Percentiles rank a stretch among this genome's conserved stretches.
These are phyloP conservation scores for Polypterus senegalus DNA, from an alignment of 2,113 vertebrate genomes.

Conservation along the genomic window DNA sequence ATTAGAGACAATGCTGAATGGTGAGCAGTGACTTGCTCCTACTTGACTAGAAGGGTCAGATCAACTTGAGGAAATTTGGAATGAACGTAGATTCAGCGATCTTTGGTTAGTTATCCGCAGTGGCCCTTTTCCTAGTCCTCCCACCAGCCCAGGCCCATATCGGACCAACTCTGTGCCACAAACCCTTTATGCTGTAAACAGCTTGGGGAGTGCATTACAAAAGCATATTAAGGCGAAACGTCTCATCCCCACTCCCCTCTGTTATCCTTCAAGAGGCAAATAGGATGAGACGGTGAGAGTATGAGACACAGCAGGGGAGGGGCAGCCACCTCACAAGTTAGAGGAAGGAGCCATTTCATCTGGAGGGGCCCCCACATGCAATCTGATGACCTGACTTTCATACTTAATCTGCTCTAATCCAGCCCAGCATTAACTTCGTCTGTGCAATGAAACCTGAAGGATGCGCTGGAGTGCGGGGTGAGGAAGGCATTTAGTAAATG, in stretches of 20 bases:
- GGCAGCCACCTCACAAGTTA: constrained; percentile 36
- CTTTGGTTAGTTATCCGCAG: too few relatives aligned
- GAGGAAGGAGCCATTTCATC: constrained; percentile 40
- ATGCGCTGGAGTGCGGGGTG: constrained; percentile 56
- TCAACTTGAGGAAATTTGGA: too few relatives aligned
- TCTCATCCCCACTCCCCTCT: constrained; percentile 33
- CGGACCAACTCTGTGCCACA: too few relatives aligned
- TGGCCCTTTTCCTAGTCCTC: too few relatives aligned
- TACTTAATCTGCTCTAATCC: constrained; percentile 78
- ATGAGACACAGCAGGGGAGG: constrained; percentile 38
- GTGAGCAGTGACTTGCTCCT: too few relatives aligned
- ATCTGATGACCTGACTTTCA: constrained; percentile 60
- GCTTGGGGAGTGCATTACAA: constrained; percentile 32
- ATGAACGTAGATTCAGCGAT: too few relatives aligned
- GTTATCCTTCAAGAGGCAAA: constrained; percentile 39
- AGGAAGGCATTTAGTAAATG: constrained; percentile 76
- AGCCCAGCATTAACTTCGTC: constrained; percentile 64
- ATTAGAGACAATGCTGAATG: too few relatives aligned
- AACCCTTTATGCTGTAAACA: constrained; percentile 19
- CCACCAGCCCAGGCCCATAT: too few relatives aligned
- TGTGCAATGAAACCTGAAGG: constrained; percentile 68
- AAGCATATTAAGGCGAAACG: constrained; percentile 41
- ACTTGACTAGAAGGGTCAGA: too few relatives aligned
- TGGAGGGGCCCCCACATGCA: constrained; percentile 48
- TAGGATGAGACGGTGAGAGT: constrained; percentile 53